Base-by-base conservation (phyloP, 2,113 vertebrate genomes). In the Ploceus nigricollis region DNA sequence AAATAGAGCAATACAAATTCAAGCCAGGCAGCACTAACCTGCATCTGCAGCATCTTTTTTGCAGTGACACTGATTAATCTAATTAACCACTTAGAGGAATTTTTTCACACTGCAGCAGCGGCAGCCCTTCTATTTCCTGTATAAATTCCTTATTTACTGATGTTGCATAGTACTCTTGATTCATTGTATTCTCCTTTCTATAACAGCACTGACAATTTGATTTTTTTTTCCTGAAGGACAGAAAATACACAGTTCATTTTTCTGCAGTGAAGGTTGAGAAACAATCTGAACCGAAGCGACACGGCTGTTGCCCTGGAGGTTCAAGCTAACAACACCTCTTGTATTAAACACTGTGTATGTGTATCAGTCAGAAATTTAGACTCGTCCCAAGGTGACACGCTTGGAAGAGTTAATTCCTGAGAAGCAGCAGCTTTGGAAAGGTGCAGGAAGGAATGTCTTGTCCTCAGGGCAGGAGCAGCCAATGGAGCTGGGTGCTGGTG, bases 11-110 rank as follows among this genome's bases (percentile, higher is more conserved):
- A 85, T 81, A 89, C 6, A 47, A 90, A 96, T 87, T 80, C 81
- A 78, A 90, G 82, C 79, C 84, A 93, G 86, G 90, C 93, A 93
- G 84, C n/a, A 53, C 83, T 93, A 97, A 93, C 94, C 96, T 95
- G 96, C 92, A 94, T 94, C 94, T 93, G 94, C 93, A 96, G 96
- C 91, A 77, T 87, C 71, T 85, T 86, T 88, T 91, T 89, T 90
- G 70, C 92, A 89, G 69, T 10, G 2, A 71, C 16, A 30, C 83
- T 12, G 18, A 90, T 96, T 92, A 96, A 96, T 93, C 70, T 92
- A 70, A 96, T 97, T 93, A 97, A 95, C 86, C 82, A 91, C 71
- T 68, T n/a, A 90, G 71, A 80, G 79, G 73, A 86, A 56, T 56
- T 89, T 76, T 87, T 83, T 69, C 70, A 58, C 17, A 13, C 79